Percentiles rank a stretch among this genome's conserved stretches.
These are phyloP conservation scores for Trachythela sp. DNA, from an alignment of 64 coral and sea anemone genomes.

Conservation along the genomic window DNA sequence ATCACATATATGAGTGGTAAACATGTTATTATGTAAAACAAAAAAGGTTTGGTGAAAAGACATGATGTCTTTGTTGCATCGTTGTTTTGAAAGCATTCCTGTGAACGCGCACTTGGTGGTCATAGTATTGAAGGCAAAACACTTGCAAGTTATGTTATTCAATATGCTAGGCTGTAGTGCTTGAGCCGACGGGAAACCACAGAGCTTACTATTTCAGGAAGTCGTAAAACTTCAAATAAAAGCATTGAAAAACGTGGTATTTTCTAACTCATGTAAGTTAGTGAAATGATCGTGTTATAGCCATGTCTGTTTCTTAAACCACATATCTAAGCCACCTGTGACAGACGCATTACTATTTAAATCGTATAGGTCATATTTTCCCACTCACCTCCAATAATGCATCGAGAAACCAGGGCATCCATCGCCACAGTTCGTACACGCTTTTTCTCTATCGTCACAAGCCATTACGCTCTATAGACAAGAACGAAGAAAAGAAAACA, in stretches of 20 bases:
- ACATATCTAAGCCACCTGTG: background rate
- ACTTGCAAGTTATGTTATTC: background rate
- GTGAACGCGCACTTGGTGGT: background rate
- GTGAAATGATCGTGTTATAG: background rate
- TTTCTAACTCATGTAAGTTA: background rate
- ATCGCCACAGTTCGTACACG: slow-evolving; percentile 14
- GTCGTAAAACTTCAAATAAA: slow-evolving; percentile 15
- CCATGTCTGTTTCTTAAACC: background rate
- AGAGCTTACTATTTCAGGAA: background rate
- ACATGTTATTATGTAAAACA: background rate
- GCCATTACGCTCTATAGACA: slow-evolving; percentile 19
- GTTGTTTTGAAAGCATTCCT: background rate
- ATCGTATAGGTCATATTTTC: background rate
- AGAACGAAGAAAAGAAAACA: background rate
- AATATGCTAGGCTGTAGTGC: background rate
- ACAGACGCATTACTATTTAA: background rate
- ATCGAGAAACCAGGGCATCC: slow-evolving; percentile 5
- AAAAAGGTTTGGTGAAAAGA: background rate
- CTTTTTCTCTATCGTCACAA: slow-evolving; percentile 17
- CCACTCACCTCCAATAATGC: slow-evolving; percentile 21
- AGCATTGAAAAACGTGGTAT: background rate
- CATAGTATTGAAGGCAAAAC: background rate
- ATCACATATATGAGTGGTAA: background rate
- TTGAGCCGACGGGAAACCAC: background rate
- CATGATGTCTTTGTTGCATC: background rate